Conservation (phyloP, 2,113 vertebrate genomes). For the Siniperca chuatsi region DNA sequence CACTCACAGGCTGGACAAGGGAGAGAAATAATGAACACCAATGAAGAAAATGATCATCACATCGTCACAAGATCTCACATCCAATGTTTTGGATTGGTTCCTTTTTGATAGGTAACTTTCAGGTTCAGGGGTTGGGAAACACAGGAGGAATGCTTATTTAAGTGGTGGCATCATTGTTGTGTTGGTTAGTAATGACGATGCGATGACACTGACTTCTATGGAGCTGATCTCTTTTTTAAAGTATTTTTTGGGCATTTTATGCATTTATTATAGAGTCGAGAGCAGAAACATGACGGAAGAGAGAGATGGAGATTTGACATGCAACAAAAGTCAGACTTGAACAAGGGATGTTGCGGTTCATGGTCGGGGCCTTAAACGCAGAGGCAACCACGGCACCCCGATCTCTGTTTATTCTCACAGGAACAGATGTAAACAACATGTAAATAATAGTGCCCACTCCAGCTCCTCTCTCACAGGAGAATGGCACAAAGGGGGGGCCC, state of each 20-base stretch:
- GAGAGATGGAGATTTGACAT: background rate
- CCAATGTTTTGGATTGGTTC: background rate
- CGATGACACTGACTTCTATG: background rate
- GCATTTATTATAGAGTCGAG: background rate
- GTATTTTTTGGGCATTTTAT: background rate
- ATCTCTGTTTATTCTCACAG: background rate
- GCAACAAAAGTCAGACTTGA: background rate
- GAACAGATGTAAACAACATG: constrained; percentile 4
- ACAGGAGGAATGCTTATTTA: background rate
- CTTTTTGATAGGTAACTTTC: background rate
- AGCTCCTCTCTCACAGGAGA: background rate
- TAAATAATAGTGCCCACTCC: background rate
- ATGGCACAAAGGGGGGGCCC: background rate
- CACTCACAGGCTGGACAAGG: constrained; percentile 87
- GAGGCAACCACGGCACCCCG: background rate
- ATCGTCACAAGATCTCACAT: background rate
- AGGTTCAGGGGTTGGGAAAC: background rate
- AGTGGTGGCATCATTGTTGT: background rate
- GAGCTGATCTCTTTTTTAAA: background rate
- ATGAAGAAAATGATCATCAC: background rate
- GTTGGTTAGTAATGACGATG: background rate
- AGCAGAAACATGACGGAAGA: background rate
- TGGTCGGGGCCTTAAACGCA: background rate
- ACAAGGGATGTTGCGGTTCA: too few species aligned
- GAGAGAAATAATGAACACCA: background rate